These are phyloP conservation scores for Pediacus dermestoides DNA, from an alignment of 2,888 invertebrate species.

Conservation along the genomic window DNA sequence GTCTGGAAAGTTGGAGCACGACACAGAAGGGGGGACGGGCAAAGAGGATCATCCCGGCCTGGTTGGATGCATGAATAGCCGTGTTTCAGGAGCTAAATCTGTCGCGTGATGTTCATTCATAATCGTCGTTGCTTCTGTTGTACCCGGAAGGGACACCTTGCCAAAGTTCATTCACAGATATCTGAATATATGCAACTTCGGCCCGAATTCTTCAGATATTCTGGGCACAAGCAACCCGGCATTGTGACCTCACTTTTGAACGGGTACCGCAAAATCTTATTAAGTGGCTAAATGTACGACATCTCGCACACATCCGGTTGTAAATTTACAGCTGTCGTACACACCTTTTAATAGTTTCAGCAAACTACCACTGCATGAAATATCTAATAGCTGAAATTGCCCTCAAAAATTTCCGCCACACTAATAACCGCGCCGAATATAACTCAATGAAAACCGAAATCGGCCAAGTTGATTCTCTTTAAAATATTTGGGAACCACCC, in stretches of 20 bases:
- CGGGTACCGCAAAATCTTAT: conserved; percentile 32
- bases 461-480: too few species aligned
- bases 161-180: conserved; percentile 44
- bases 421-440: too few species aligned
- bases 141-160: conserved; percentile 43
- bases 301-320: conserved; percentile 37
- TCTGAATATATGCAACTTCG: conserved; percentile 27
- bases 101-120: conserved; percentile 40
- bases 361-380: too few species aligned
- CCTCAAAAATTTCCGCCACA: too few species aligned
- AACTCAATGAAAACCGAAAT: too few species aligned
- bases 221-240: conserved; percentile 18
- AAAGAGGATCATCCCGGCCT: conserved; percentile 15
- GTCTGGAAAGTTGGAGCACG: conserved; percentile 21
- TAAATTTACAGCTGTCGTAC: conserved; percentile 35
- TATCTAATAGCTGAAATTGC: too few species aligned
- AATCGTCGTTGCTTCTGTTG: conserved; percentile 32
- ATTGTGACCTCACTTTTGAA: conserved; percentile 20
- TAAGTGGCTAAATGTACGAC: conserved; percentile 38
- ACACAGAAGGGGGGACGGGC: conserved; percentile 16
- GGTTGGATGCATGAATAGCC: conserved; percentile 32
- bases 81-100: conserved; percentile 36
- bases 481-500: too few species aligned
- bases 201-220: conserved; percentile 36
- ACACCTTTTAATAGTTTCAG: conserved; percentile 14